Evolutionary conservation across 2,888 invertebrate species (phyloP).

Genomic region (Actias luna): DNA sequence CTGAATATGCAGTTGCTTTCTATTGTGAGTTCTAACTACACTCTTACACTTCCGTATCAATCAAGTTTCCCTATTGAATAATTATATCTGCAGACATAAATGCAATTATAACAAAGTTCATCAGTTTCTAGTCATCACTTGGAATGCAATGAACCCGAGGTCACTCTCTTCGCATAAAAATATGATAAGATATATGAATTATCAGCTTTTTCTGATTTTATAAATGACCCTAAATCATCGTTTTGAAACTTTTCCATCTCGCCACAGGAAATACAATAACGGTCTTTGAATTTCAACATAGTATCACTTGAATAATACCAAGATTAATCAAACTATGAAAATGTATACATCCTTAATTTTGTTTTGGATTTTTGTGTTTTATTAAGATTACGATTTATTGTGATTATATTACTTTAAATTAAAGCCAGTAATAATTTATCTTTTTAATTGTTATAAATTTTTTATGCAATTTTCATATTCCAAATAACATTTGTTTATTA

Average conservation of each 20-base stretch:
- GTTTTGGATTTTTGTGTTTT: no score
- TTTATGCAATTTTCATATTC: no score
- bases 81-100: background rate
- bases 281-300: background rate
- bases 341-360: no score
- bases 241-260: background rate
- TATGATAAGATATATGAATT: background rate
- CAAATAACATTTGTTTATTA: no score
- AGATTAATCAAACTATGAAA: no score
- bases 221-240: background rate
- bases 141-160: background rate
- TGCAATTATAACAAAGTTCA: no score
- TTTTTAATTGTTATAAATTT: no score
- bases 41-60: slow-evolving; percentile 3
- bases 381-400: no score
- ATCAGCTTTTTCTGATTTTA: background rate
- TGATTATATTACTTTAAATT: no score
- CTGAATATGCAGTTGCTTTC: slow-evolving; percentile 41
- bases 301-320: no score
- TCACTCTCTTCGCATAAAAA: background rate
- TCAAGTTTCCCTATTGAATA: background rate
- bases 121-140: background rate
- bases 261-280: background rate
- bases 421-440: no score
- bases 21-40: slow-evolving; percentile 39